A percentile compares a stretch with the other conserved stretches of the same genome.
These are phyloP conservation scores for Aphodius granarius DNA, from an alignment of 2,888 invertebrate species.

Conservation along the genomic window DNA sequence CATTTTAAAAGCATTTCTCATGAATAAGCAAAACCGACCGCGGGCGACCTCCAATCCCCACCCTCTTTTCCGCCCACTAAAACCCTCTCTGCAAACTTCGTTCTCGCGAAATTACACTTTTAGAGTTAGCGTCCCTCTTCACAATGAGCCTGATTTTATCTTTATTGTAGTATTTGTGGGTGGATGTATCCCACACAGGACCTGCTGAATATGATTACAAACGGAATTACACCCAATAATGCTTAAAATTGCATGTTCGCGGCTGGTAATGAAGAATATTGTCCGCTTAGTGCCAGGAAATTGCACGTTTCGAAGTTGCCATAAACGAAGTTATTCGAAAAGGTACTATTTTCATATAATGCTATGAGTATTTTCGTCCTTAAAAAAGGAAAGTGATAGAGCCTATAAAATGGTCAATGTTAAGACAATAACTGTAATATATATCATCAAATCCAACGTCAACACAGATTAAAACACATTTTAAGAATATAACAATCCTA, in stretches of 20 bases:
- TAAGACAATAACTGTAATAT: no score
- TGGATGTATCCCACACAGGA: slow-evolving; percentile 16
- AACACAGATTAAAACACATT: no score
- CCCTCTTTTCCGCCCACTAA: slow-evolving; percentile 29
- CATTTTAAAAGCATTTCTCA: slow-evolving; percentile 52
- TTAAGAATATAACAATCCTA: no score
- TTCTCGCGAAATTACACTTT: slow-evolving; percentile 47
- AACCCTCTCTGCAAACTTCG: slow-evolving; percentile 45
- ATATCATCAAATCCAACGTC: no score
- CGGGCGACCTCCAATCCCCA: slow-evolving; percentile 31
- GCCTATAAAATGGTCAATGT: no score
- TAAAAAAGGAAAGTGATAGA: no score
- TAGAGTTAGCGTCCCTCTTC: slow-evolving; percentile 40
- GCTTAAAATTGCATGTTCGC: slow-evolving; percentile 1
- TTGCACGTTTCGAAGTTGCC: background rate
- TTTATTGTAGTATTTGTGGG: slow-evolving; percentile 41
- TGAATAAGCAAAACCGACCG: slow-evolving; percentile 50
- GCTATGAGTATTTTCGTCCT: background rate
- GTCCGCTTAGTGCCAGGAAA: background rate
- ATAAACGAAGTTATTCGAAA: background rate
- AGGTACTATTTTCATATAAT: background rate
- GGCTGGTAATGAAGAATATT: slow-evolving; percentile 1
- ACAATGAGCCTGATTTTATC: slow-evolving; percentile 45
- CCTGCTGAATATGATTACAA: slow-evolving; percentile 8
- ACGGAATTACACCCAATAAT: slow-evolving; percentile 17